Evolutionary conservation across 2,888 invertebrate genomes (phyloP).

Genomic region (Malthinus seriepunctatus): DNA sequence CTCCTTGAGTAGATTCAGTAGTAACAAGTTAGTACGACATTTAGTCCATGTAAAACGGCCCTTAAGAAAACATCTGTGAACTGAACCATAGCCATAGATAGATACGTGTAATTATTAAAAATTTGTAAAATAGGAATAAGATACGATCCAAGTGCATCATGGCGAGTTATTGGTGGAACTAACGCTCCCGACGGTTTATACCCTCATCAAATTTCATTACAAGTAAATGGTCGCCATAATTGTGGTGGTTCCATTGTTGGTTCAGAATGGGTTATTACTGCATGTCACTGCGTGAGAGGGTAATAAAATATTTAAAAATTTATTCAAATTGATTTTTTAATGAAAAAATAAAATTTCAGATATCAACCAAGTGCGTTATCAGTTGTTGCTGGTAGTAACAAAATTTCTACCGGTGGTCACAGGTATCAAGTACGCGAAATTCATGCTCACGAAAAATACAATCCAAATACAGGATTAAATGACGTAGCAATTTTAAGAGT

Average conservation of each 20-base stretch:
- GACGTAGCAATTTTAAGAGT: too few species aligned
- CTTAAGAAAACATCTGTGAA: too few species aligned
- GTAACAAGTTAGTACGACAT: too few species aligned
- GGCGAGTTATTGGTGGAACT: conserved; percentile 29
- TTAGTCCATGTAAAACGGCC: too few species aligned
- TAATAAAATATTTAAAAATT: neutral
- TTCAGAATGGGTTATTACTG: neutral
- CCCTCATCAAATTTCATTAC: conserved; percentile 39
- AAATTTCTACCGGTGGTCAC: neutral
- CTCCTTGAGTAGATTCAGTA: too few species aligned
- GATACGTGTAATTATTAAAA: too few species aligned
- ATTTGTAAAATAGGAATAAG: neutral
- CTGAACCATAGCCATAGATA: too few species aligned
- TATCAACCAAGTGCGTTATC: neutral
- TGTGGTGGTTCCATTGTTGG: neutral
- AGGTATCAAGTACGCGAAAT: too few species aligned
- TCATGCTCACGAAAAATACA: too few species aligned
- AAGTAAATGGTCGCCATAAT: neutral
- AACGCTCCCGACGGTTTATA: conserved; percentile 33
- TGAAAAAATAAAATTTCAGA: neutral
- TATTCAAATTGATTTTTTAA: neutral
- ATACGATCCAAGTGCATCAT: neutral
- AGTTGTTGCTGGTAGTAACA: neutral
- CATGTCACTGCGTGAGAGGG: neutral
- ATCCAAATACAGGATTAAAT: too few species aligned